A percentile compares a stretch with the other conserved stretches of the same genome.
Evolutionary conservation across 1,140 invertebrate species (phyloP).

Genomic region (Bathynomus jamesi): DNA sequence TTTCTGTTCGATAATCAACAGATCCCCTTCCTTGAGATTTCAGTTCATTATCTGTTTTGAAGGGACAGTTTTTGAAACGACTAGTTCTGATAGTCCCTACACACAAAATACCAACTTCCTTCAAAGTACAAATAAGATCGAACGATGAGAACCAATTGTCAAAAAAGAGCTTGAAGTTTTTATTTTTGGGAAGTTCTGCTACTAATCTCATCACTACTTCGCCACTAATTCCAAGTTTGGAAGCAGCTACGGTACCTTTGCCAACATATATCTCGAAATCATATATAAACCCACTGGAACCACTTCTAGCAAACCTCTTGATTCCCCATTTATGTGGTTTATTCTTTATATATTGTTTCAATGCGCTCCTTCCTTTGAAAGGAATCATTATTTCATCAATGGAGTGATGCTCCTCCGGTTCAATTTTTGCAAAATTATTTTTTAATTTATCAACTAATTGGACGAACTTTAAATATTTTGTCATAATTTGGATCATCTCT

Average conservation of each 20-base stretch:
- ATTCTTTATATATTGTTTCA: too few species aligned
- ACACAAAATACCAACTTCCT: background rate
- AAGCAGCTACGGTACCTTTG: too few species aligned
- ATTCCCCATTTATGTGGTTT: too few species aligned
- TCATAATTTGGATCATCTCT: background rate
- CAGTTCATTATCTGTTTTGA: background rate
- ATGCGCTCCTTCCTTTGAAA: too few species aligned
- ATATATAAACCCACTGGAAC: too few species aligned
- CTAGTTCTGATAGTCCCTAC: background rate
- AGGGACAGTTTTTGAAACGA: background rate
- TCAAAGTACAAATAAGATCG: background rate
- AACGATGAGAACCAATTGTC: background rate
- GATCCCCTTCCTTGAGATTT: background rate
- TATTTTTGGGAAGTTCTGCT: background rate
- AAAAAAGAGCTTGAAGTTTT: background rate
- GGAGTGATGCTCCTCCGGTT: too few species aligned
- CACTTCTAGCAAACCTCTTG: too few species aligned
- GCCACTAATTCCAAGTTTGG: background rate
- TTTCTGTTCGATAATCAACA: too few species aligned
- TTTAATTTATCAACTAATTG: background rate
- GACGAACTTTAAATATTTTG: background rate
- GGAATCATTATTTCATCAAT: too few species aligned
- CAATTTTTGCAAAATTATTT: background rate
- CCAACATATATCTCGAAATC: too few species aligned
- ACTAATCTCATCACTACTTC: background rate